Evolutionary conservation across 1,140 invertebrate species (phyloP).

Genomic region (Odontomachus brunneus): DNA sequence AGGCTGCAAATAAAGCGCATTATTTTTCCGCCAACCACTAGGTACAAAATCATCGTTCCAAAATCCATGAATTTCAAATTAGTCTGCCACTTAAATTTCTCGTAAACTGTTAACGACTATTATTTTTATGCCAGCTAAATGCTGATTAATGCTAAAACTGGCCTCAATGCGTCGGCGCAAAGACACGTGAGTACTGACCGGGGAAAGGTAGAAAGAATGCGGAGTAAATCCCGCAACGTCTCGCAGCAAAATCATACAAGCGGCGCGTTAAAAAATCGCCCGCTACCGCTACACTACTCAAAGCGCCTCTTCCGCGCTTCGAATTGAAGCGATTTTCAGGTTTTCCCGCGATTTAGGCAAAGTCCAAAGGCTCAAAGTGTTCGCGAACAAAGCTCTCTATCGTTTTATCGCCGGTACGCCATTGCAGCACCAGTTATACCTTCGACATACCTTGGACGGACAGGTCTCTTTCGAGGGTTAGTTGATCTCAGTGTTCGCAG

Average conservation of each 20-base stretch:
- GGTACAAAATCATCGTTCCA: slow-evolving; percentile 22
- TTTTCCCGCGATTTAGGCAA: too few relatives aligned
- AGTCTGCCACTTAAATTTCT: not conserved
- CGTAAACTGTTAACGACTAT: slow-evolving; percentile 22
- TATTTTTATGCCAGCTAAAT: slow-evolving; percentile 3
- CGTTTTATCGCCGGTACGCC: not conserved
- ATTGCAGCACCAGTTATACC: not conserved
- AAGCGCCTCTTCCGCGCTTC: too few relatives aligned
- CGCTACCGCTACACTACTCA: too few relatives aligned
- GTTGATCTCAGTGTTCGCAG: slow-evolving; percentile 26
- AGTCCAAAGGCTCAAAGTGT: too few relatives aligned
- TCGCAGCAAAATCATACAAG: too few relatives aligned
- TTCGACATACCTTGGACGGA: not conserved
- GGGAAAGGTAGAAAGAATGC: too few relatives aligned
- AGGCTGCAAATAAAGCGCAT: slow-evolving; percentile 22
- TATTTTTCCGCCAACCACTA: slow-evolving; percentile 22
- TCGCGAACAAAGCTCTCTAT: slow-evolving; percentile 13
- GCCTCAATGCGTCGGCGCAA: not conserved
- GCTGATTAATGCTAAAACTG: not conserved
- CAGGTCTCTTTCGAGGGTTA: not conserved
- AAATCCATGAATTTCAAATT: slow-evolving; percentile 42
- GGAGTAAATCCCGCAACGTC: too few relatives aligned
- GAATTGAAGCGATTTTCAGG: too few relatives aligned
- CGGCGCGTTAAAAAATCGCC: too few relatives aligned
- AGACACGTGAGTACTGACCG: too few relatives aligned